phyloP scores from a whole-genome alignment of 2,797 vertebrate genomes.

The Basileuterus tristriatus region DNA sequence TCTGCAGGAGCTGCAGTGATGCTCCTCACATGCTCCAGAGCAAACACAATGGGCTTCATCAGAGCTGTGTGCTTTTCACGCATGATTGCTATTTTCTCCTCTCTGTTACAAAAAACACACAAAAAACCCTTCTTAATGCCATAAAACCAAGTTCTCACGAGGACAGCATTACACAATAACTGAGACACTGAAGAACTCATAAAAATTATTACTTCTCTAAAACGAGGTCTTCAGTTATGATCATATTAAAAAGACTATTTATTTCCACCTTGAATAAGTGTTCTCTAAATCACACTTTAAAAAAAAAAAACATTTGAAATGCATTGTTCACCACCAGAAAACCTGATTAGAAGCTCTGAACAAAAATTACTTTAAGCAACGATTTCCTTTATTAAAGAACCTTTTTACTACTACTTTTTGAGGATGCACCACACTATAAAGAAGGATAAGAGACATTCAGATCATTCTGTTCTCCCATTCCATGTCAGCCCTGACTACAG shows the following conservation, averaged over 20 bases:
- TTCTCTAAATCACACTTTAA: not conserved
- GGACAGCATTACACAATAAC: not conserved
- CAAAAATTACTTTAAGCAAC: not conserved
- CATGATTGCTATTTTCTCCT: conserved; percentile 98
- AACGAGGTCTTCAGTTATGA: not conserved
- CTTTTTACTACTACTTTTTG: not conserved
- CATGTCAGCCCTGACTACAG: not conserved
- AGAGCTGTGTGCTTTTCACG: conserved; percentile 96
- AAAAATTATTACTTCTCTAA: not conserved
- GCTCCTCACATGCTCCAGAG: conserved; percentile 93
- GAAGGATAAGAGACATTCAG: not conserved
- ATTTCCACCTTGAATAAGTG: not conserved
- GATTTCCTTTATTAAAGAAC: not conserved
- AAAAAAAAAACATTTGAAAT: not conserved
- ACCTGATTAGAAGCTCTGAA: not conserved
- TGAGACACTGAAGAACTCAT: not conserved
- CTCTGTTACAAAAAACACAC: conserved; percentile 72
- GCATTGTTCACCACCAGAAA: not conserved
- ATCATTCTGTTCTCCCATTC: not conserved
- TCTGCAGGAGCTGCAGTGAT: conserved; percentile 92
- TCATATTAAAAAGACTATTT: not conserved
- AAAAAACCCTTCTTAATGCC: not conserved
- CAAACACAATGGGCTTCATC: conserved; percentile 97
- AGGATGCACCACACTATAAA: not conserved
- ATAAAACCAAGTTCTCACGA: not conserved